These are phyloP conservation scores for Indicator maculatus DNA, from an alignment of 2,113 vertebrate species.

Conservation along the genomic window DNA sequence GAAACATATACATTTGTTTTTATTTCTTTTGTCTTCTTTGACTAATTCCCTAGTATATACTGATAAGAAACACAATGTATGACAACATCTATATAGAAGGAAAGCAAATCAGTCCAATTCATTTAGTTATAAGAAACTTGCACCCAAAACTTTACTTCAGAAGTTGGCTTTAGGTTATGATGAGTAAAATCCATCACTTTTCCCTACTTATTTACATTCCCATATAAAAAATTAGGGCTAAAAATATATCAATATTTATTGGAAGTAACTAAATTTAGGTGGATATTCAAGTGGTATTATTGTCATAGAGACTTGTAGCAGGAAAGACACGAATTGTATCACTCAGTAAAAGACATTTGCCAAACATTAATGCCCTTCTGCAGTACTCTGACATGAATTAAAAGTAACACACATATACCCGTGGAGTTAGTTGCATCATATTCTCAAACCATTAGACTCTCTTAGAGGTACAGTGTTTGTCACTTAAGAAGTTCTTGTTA, in stretches of 20 bases:
- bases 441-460: background rate
- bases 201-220: background rate
- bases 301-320: background rate
- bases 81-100: background rate
- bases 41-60: background rate
- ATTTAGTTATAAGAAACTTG: background rate
- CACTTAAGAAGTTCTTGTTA: background rate
- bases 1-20: background rate
- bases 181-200: background rate
- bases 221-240: background rate
- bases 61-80: background rate
- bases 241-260: background rate
- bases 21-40: background rate
- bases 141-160: background rate
- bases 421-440: background rate
- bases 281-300: background rate
- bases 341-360: background rate
- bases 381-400: background rate
- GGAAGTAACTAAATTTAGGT: background rate
- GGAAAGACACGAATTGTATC: background rate
- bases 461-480: background rate
- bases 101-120: background rate
- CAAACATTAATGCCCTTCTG: background rate
- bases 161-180: background rate
- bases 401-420: background rate